Conservation (phyloP, 1,140 invertebrate genomes). For the Drosophila setifemur region DNA sequence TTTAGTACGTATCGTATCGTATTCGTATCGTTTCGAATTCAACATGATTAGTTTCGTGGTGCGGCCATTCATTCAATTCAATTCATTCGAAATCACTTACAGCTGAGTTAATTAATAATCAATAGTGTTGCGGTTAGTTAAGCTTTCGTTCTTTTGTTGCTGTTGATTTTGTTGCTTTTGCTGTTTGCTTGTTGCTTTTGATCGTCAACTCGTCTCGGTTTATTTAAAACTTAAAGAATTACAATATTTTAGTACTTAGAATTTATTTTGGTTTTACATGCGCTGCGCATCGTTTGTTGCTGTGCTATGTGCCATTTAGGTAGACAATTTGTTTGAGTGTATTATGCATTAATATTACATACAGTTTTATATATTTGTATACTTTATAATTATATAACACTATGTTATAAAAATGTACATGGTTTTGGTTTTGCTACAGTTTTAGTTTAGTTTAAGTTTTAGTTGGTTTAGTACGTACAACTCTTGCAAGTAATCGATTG, state of each 20-base stretch:
- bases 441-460: constrained; percentile 56
- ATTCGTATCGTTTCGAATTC: too few species aligned
- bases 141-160: constrained; percentile 32
- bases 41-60: constrained; percentile 48
- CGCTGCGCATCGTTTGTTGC: constrained; percentile 69
- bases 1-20: constrained; percentile 71
- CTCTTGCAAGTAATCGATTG: constrained; percentile 54
- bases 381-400: constrained; percentile 68
- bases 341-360: constrained; percentile 73
- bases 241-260: constrained; percentile 77
- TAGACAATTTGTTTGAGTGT: constrained; percentile 78
- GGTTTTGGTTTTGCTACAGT: constrained; percentile 75
- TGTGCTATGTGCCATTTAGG: constrained; percentile 60
- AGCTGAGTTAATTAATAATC: constrained; percentile 10
- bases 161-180: constrained; percentile 5
- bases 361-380: constrained; percentile 47
- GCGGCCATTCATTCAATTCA: neutral
- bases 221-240: constrained; percentile 80
- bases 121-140: constrained; percentile 54
- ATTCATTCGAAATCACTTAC: neutral
- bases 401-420: constrained; percentile 72
- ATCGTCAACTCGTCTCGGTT: constrained; percentile 72
- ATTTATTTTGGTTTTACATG: constrained; percentile 80
- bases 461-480: constrained; percentile 69
- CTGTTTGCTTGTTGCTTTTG: constrained; percentile 56